Conservation (phyloP, 2,797 vertebrate genomes). For the Poeciliopsis paucimaculata region DNA sequence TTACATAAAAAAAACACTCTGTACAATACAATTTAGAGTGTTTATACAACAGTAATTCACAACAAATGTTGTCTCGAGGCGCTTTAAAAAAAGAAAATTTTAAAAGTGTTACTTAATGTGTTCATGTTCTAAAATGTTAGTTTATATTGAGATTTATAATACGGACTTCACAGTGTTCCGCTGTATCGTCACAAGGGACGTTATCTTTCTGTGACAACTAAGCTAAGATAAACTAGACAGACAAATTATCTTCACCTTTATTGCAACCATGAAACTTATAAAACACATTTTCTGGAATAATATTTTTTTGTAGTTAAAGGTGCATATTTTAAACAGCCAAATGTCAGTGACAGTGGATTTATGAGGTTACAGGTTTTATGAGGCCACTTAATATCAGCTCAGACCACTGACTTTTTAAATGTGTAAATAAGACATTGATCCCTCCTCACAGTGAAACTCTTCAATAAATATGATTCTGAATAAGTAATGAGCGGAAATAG, state of each 20-base stretch:
- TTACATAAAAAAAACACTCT: no score
- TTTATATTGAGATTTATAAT: no score
- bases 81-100: no score
- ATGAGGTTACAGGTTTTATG: conserved; percentile 68
- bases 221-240: neutral
- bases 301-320: conserved; percentile 41
- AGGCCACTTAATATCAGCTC: conserved; percentile 67
- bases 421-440: conserved; percentile 82
- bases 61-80: no score
- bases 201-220: no score
- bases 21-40: no score
- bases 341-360: conserved; percentile 62
- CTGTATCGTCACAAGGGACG: no score
- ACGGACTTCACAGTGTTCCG: no score
- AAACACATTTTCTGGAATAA: neutral
- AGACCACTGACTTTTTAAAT: conserved; percentile 67
- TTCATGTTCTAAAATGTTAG: no score
- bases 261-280: conserved; percentile 6
- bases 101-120: no score
- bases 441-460: conserved; percentile 52
- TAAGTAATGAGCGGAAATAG: conserved; percentile 79
- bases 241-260: conserved; percentile 16
- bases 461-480: conserved; percentile 81
- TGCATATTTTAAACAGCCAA: conserved; percentile 52
- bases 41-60: no score